Base-by-base conservation (phyloP, 1,140 invertebrate species). In the Zaprionus kolodkinae region DNA sequence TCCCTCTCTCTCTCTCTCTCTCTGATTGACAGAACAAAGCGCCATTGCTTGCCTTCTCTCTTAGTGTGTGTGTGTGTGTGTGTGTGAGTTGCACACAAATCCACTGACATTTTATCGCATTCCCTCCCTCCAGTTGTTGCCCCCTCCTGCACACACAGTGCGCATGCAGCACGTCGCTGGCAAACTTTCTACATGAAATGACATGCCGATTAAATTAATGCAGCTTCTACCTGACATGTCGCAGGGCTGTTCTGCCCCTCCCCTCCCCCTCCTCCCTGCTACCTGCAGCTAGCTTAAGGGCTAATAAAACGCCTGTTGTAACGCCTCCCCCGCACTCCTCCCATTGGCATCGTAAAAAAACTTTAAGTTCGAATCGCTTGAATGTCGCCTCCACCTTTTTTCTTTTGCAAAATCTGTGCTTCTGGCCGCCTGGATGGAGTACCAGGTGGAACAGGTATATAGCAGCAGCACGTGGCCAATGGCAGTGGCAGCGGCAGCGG, bases 201-300 rank as follows among this genome's bases (percentile, higher is more conserved):
- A 76, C 68, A 76, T 71, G 73, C 68, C 68, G 73, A 71, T 76
- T 71, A 76, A 76, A 76, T 76, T 76, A 76, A 71, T 76, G 67
- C 60, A 60, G 27, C 57, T 45, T 63, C 70, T 72, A 67, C 43
- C 54, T 45, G 17, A 38, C 50, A 54, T 50, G n/a, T 36, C 60
- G 30, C 50, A 54, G 50, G 25, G 27, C 27, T 30, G 27, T 6
- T 35, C 27, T 13, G 6, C 6, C 10, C 25, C 25, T 7, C 4
- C 1, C 6, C n/a, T 6, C 13, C 1, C 27, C 36, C 36, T 0
- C 21, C 15, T 25, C n/a, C 10, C 25, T 1, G 12, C n/a, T 27
- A n/a, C 1, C 1, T 17, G 4, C 30, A 5, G n/a, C 3, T 5
- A 48, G 35, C 38, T 45, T 48, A 25, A 25, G 52, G 27, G 35